phyloP scores from a whole-genome alignment of 2,113 vertebrate species.

The Petroica traversi region DNA sequence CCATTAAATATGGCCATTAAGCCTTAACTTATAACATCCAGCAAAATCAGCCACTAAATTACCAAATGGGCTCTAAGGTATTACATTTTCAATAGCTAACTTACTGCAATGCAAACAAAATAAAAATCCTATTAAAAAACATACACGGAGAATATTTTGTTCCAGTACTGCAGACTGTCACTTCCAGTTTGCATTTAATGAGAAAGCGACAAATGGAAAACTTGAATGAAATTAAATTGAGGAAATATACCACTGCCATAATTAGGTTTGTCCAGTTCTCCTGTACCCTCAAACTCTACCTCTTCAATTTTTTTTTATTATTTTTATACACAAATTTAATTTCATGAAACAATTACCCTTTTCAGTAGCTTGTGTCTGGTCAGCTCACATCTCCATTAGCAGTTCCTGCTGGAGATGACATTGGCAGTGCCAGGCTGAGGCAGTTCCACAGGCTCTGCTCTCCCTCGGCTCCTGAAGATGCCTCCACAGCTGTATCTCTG shows the following conservation, averaged over 20 bases:
- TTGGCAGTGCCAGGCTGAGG: neutral
- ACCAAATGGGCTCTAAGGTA: neutral
- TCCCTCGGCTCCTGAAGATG: neutral
- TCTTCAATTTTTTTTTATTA: neutral
- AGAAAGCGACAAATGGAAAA: neutral
- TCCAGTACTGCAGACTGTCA: neutral
- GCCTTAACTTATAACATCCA: neutral
- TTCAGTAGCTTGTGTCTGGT: neutral
- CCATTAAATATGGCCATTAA: neutral
- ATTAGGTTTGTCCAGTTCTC: conserved; percentile 16
- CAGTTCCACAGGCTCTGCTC: neutral
- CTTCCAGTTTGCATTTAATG: neutral
- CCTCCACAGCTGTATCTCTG: neutral
- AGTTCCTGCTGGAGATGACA: neutral
- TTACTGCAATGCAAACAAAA: neutral
- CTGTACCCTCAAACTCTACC: neutral
- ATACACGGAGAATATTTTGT: neutral
- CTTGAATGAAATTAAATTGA: neutral
- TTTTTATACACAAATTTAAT: neutral
- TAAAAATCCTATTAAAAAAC: neutral
- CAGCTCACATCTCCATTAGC: neutral
- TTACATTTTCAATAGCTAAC: neutral
- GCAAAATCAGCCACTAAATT: neutral
- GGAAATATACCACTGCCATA: neutral
- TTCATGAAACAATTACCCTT: conserved; percentile 8